Conservation (phyloP, 2,888 invertebrate genomes). For the Graphium colonna region DNA sequence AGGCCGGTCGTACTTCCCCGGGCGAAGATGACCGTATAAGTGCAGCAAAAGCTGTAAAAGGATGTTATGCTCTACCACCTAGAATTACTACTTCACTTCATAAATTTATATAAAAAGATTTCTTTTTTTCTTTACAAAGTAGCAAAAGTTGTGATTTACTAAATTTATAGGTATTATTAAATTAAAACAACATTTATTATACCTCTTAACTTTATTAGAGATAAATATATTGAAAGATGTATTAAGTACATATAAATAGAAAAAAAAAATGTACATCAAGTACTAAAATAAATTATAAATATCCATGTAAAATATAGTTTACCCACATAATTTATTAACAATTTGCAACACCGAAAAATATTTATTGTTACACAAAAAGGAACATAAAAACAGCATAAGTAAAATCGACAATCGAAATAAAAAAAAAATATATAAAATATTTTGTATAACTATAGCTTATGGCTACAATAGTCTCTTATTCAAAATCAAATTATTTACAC, state of each 20-base stretch:
- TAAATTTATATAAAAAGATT: too few species aligned
- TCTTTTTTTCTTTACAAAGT: too few species aligned
- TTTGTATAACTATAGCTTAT: conserved; percentile 10
- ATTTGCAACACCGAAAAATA: conserved; percentile 28
- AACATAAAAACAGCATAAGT: conserved; percentile 20
- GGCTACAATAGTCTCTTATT: conserved; percentile 12
- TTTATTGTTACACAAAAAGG: conserved; percentile 14
- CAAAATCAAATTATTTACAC: conserved; percentile 21
- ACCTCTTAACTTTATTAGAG: conserved; percentile 27
- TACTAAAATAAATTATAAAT: conserved; percentile 35
- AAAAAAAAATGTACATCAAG: conserved; percentile 37
- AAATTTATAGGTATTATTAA: too few species aligned
- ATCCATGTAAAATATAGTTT: conserved; percentile 26
- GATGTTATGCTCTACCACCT: too few species aligned
- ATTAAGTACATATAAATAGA: conserved; percentile 36
- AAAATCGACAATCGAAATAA: conserved; percentile 5
- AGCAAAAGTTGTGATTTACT: too few species aligned
- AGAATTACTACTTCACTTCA: too few species aligned
- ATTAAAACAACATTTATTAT: too few species aligned
- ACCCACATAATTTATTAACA: conserved; percentile 28
- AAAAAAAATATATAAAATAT: conserved; percentile 13
- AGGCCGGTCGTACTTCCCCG: too few species aligned
- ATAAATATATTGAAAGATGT: conserved; percentile 33
- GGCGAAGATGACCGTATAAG: too few species aligned
- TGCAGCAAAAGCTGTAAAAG: too few species aligned